phyloP scores from a whole-genome alignment of 2,888 invertebrate genomes.

The Pammene fasciana region DNA sequence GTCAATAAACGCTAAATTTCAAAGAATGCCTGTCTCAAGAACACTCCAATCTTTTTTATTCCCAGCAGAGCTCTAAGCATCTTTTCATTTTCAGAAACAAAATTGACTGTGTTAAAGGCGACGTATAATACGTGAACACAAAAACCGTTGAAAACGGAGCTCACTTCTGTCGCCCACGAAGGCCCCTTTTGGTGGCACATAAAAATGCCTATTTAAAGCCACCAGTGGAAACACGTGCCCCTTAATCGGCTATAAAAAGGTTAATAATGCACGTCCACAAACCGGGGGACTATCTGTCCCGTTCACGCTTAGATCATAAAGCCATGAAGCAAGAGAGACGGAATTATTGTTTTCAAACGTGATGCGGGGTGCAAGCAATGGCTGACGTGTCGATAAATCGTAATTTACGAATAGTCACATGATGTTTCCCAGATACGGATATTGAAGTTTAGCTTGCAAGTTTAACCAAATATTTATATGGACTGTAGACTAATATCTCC shows the following conservation, averaged over 20 bases:
- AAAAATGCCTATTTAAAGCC: conserved; percentile 38
- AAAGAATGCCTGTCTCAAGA: too few relatives aligned
- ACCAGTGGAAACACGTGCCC: conserved; percentile 26
- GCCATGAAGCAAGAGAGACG: background rate
- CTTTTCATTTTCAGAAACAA: background rate
- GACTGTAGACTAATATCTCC: too few relatives aligned
- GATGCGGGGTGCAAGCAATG: background rate
- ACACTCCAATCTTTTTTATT: background rate
- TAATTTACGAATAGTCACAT: background rate
- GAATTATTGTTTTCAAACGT: background rate
- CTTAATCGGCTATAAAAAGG: conserved; percentile 27
- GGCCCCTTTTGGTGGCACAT: conserved; percentile 15
- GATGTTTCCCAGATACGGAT: background rate
- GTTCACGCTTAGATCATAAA: background rate
- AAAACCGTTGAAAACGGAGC: background rate
- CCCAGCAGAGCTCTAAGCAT: background rate
- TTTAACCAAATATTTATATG: background rate
- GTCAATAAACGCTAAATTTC: too few relatives aligned
- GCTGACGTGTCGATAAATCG: conserved; percentile 5
- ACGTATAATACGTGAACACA: background rate
- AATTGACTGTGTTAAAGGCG: background rate
- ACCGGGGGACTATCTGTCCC: background rate
- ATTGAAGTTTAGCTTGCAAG: background rate
- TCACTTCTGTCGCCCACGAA: background rate
- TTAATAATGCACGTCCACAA: conserved; percentile 26